phyloP scores from a whole-genome alignment of 2,113 vertebrate species.

The Psittacara wagleri region DNA sequence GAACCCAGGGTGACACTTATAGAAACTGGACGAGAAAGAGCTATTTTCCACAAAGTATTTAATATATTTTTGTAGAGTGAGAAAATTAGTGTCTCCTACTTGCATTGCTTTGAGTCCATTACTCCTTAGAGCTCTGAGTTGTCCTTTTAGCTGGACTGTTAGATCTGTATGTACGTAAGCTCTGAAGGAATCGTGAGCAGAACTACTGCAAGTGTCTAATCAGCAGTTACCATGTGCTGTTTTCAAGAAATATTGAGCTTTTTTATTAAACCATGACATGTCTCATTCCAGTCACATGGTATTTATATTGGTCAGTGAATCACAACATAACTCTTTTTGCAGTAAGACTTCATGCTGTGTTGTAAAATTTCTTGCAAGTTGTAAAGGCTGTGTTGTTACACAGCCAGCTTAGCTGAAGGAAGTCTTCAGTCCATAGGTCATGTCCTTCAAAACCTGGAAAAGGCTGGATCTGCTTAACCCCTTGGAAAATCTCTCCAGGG shows the following conservation, averaged over 20 bases:
- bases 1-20: fast-evolving
- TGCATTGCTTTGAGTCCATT: background rate
- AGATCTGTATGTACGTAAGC: background rate
- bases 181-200: background rate
- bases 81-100: background rate
- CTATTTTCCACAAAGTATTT: background rate
- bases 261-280: background rate
- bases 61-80: background rate
- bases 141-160: background rate
- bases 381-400: background rate
- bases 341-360: background rate
- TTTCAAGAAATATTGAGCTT: background rate
- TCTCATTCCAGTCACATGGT: background rate
- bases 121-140: background rate
- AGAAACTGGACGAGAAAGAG: background rate
- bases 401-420: background rate
- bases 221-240: background rate
- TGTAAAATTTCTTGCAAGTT: background rate
- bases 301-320: background rate
- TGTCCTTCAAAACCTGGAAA: slow-evolving; percentile 47
- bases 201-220: background rate
- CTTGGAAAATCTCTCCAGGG: slow-evolving; percentile 62
- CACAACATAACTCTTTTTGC: background rate
- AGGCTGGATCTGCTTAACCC: background rate
- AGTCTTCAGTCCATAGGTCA: background rate